Conservation (phyloP, 2,888 invertebrate genomes). For the Pharmacophagus antenor region DNA sequence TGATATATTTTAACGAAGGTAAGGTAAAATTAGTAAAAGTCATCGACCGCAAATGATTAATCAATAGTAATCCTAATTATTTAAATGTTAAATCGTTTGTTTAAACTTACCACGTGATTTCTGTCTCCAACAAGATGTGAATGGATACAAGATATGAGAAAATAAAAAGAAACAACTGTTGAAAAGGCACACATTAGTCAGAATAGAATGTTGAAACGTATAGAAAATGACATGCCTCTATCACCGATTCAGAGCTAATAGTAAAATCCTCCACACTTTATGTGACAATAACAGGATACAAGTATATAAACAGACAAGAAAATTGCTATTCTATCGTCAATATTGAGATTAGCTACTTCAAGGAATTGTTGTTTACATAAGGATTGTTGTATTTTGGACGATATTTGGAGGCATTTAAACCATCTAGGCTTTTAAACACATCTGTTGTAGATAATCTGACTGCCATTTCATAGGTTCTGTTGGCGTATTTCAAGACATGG, state of each 20-base stretch:
- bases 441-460: no score
- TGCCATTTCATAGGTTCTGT: no score
- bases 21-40: no score
- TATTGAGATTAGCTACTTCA: not conserved
- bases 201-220: not conserved
- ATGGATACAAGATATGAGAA: conserved; percentile 34
- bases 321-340: not conserved
- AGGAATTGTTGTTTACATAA: not conserved
- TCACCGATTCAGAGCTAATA: conserved; percentile 3
- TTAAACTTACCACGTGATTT: conserved; percentile 53
- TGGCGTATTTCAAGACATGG: no score
- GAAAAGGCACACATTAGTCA: conserved; percentile 4
- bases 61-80: no score
- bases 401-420: not conserved
- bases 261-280: not conserved
- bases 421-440: no score
- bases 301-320: not conserved
- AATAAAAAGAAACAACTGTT: conserved; percentile 7
- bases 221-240: not conserved
- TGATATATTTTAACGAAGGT: no score
- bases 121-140: conserved; percentile 58
- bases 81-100: no score
- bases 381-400: not conserved
- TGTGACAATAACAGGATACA: conserved; percentile 21
- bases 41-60: no score